phyloP scores from a whole-genome alignment of 2,797 vertebrate species.

The Octomys mimax region DNA sequence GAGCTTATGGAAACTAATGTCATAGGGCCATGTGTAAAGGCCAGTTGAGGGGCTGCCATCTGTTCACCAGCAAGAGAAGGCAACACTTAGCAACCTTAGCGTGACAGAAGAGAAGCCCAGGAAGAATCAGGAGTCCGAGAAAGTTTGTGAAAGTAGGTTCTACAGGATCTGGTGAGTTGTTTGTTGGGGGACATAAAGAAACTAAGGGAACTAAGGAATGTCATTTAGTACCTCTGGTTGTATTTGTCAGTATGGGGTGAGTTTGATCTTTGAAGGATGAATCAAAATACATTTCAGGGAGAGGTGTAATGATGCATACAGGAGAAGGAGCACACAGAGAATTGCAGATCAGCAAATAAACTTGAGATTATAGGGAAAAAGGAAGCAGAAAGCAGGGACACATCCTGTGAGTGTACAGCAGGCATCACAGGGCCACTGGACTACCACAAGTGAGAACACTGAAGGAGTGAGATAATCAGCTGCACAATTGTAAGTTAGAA shows the following conservation, averaged over 20 bases:
- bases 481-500: fast-evolving
- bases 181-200: neutral
- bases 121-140: no score
- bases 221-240: neutral
- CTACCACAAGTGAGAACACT: no score
- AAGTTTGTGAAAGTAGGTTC: neutral
- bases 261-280: neutral
- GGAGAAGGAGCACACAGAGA: no score
- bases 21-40: neutral
- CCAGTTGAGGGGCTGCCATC: no score
- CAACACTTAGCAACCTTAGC: no score
- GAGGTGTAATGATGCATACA: fast-evolving
- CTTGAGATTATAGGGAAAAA: neutral
- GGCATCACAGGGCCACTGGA: neutral
- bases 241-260: neutral
- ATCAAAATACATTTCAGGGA: neutral
- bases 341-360: no score
- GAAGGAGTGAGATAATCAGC: neutral
- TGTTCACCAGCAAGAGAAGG: no score
- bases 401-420: fast-evolving
- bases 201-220: no score
- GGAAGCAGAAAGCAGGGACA: no score
- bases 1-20: neutral
- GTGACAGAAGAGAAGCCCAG: fast-evolving
- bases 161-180: neutral